Base-by-base conservation (phyloP, 1,140 invertebrate species). In the Neodiprion pinetum region DNA sequence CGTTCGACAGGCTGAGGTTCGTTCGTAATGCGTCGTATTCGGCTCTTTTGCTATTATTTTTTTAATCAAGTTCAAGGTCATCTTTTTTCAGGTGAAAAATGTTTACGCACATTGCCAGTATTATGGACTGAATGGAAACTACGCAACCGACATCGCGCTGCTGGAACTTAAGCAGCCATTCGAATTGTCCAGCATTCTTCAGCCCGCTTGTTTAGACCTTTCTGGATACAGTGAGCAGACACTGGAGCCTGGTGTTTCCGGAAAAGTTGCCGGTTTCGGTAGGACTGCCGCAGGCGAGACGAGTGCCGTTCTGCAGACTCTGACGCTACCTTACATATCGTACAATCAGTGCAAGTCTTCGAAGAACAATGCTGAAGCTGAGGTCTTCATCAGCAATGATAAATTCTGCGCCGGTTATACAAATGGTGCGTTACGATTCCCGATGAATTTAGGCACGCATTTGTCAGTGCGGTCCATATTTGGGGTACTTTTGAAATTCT, bases 351-450 rank as follows among this genome's bases (percentile, higher is more conserved):
- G 87, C 23, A 83, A 77, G 75, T 23, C 75, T 2, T 65, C 48
- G 8, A 82, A 78, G 28, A n/a, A 11, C 10, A 67, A 72, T 7
- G 47, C 23, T 0, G 71, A 82, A 0, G 83, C 72, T 40, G 74
- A 75, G 73, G 82, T 74, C 48, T 86, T 76, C 70, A 79, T 87
- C 1, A 86, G 86, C 0, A 47, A 69, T 9, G 87, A 88, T 53
- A 88, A 88, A 76, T 86, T 88, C 75, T 88, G 87, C 65, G 87
- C 87, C 23, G 87, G 87, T 7, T 87, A 86, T 61, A 80, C 76
- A 9, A 88, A 88, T 76, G 87, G 87, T 88, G 73, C 74, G 77
- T 75, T 68, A 61, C 72, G 53, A n/a, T 61, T 8, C 7, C 8
- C 28, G 28, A 40, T 40, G 2, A 40, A 40, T 40, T 40, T 40